These are phyloP conservation scores for Carcina quercana DNA, from an alignment of 2,888 invertebrate species.

Conservation along the genomic window DNA sequence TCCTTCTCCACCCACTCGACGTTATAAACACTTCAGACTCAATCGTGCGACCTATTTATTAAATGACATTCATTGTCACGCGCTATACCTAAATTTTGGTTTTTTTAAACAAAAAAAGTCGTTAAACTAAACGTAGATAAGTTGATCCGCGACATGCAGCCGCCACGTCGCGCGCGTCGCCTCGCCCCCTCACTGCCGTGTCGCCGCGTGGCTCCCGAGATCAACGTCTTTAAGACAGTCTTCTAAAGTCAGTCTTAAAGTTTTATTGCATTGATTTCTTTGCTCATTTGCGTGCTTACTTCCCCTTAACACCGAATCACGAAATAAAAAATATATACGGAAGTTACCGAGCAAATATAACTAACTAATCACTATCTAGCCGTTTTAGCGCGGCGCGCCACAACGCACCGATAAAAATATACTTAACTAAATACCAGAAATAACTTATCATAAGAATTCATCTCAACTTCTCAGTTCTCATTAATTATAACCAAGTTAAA, in stretches of 20 bases:
- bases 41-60: too few species aligned
- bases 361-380: constrained; percentile 26
- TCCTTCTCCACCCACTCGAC: constrained; percentile 15
- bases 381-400: constrained; percentile 30
- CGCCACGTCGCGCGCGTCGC: constrained; percentile 14
- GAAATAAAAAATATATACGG: constrained; percentile 34
- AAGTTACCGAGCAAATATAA: constrained; percentile 37
- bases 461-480: constrained; percentile 45
- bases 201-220: constrained; percentile 17
- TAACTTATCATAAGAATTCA: constrained; percentile 53
- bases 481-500: constrained; percentile 54
- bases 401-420: constrained; percentile 31
- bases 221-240: constrained; percentile 66
- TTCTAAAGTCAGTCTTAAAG: constrained; percentile 72
- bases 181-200: constrained; percentile 16
- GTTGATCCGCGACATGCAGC: constrained; percentile 7
- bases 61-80: too few species aligned
- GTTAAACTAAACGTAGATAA: constrained; percentile 14
- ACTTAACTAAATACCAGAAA: constrained; percentile 51
- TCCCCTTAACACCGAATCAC: constrained; percentile 31
- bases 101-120: constrained; percentile 28
- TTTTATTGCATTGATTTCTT: constrained; percentile 68
- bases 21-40: too few species aligned
- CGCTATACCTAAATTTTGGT: constrained; percentile 42
- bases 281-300: constrained; percentile 45